Evolutionary conservation across 2,888 invertebrate genomes (phyloP).

Genomic region (Nebria salina): DNA sequence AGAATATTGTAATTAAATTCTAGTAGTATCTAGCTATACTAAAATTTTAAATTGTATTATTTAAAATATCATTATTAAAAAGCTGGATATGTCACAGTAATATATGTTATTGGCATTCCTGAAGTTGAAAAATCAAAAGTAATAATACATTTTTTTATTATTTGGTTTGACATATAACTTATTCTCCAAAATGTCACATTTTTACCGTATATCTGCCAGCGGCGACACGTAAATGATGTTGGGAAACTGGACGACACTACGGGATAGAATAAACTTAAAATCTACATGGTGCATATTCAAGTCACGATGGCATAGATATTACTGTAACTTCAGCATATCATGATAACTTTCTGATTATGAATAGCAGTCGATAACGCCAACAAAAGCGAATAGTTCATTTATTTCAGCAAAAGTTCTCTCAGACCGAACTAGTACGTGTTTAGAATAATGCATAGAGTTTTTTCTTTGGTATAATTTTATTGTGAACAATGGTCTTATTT

Average conservation of each 20-base stretch:
- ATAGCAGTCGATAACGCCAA: slow-evolving; percentile 35
- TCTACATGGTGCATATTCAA: slow-evolving; percentile 32
- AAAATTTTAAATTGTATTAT: no score
- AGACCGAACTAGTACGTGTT: no score
- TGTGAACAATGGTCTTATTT: no score
- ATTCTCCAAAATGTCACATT: not conserved
- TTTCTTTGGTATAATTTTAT: no score
- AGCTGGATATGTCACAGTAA: no score
- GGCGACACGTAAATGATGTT: not conserved
- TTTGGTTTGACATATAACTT: not conserved
- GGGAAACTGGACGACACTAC: not conserved
- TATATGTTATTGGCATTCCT: no score
- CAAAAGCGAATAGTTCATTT: slow-evolving; percentile 37
- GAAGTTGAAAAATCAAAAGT: no score
- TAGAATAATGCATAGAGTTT: no score
- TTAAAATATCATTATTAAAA: no score
- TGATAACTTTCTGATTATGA: slow-evolving; percentile 46
- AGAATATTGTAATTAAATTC: no score
- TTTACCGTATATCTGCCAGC: not conserved
- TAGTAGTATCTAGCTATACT: no score
- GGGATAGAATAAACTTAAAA: slow-evolving; percentile 29
- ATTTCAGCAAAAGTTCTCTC: slow-evolving; percentile 27
- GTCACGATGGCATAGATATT: slow-evolving; percentile 43
- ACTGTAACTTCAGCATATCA: slow-evolving; percentile 45
- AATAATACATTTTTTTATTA: not conserved